Conservation (phyloP, 2,888 invertebrate genomes). For the Sicus ferrugineus region DNA sequence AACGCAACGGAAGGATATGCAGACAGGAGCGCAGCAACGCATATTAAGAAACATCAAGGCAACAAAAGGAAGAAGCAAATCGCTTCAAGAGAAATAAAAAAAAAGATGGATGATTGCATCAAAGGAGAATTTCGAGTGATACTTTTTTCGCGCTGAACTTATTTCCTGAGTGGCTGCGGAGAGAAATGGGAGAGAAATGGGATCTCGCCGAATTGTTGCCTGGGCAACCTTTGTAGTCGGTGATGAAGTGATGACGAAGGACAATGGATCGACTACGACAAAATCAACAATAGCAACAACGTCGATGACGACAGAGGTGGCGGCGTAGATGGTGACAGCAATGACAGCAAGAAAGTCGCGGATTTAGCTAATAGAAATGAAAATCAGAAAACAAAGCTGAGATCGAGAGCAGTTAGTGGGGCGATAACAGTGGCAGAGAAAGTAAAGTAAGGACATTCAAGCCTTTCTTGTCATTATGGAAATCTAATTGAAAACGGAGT, state of each 20-base stretch:
- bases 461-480: too few relatives aligned
- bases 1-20: not conserved
- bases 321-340: conserved; percentile 37
- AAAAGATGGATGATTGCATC: not conserved
- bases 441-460: too few relatives aligned
- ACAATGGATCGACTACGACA: too few relatives aligned
- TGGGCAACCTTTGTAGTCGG: conserved; percentile 57
- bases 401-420: too few relatives aligned
- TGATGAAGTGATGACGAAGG: too few relatives aligned
- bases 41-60: conserved; percentile 4
- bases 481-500: too few relatives aligned
- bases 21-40: not conserved
- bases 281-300: too few relatives aligned
- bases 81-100: not conserved
- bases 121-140: conserved; percentile 8
- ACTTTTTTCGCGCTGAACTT: conserved; percentile 22
- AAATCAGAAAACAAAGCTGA: too few relatives aligned
- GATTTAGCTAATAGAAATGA: too few relatives aligned
- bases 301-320: not conserved
- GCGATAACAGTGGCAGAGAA: too few relatives aligned
- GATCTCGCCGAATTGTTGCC: conserved; percentile 55
- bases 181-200: conserved; percentile 26
- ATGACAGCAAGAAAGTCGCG: too few relatives aligned
- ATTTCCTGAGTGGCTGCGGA: not conserved
- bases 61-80: conserved; percentile 4